Base-by-base conservation (phyloP, 2,797 vertebrate genomes). In the Channa striata region DNA sequence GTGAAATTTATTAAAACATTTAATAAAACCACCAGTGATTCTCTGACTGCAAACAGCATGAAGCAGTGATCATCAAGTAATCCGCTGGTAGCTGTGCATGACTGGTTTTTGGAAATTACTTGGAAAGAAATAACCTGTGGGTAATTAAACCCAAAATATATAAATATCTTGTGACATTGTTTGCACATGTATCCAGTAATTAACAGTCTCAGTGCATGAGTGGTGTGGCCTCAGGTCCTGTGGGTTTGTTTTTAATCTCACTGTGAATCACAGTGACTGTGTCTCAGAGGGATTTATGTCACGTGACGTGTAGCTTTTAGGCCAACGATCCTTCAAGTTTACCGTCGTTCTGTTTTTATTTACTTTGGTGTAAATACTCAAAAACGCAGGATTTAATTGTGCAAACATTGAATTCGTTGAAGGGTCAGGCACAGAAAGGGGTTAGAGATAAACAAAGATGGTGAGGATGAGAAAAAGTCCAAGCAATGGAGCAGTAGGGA, bases 131-230 rank as follows among this genome's bases (percentile, higher is more conserved):
- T 70, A 80, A 85, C 84, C 85, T 80, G 68, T 82, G 78, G 78
- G 64, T 80, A 87, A 89, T 88, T 88, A 87, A 86, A 80, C 44
- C 59, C 64, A 80, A 72, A 88, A 80, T 74, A 58, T 65, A 80
- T 84, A 73, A 72, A 91, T 92, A 83, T 68, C 64, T 69, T 62
- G 57, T 91, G 83, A 85, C 83, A 82, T 63, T 82, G 73, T 85
- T 85, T 84, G 67, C 80, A 83, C 80, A 71, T 84, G 79, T 63
- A 85, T 70, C 23, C 63, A 80, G 77, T 78, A 90, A 93, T 90
- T 89, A 92, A 80, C 83, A 72, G 48, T 36, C 64, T 77, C 63
- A 30, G 65, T 44, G 66, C 64, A 56, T 46, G 42, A 52, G 63
- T 52, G 74, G 52, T 42, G 47, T 63, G 59, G 89, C 90, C 84